Conservation (phyloP, 2,113 vertebrate genomes). For the Ibidorhyncha struthersii region DNA sequence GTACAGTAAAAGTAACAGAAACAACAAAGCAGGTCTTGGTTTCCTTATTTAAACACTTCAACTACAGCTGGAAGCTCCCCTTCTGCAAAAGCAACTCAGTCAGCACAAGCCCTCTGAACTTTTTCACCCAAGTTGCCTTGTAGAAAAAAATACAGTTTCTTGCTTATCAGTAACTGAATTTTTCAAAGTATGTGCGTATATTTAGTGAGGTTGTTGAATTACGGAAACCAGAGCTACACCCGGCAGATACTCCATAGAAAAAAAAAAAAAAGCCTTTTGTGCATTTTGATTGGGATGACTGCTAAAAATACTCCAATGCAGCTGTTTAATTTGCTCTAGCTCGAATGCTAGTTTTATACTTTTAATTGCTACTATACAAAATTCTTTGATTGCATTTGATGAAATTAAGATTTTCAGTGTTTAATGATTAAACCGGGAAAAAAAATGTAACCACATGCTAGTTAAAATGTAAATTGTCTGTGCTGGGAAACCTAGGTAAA, state of each 20-base stretch:
- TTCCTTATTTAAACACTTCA: slow-evolving; percentile 75
- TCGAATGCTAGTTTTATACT: slow-evolving; percentile 61
- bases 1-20: slow-evolving; percentile 55
- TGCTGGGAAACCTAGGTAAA: slow-evolving; percentile 46
- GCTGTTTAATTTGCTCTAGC: slow-evolving; percentile 70
- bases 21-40: slow-evolving; percentile 65
- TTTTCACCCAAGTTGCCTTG: slow-evolving; percentile 9
- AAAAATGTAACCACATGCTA: slow-evolving; percentile 64
- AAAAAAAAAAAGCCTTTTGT: slow-evolving; percentile 46
- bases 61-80: slow-evolving; percentile 60
- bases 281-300: slow-evolving; percentile 67
- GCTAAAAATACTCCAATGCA: slow-evolving; percentile 71
- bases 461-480: slow-evolving; percentile 73
- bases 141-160: neutral
- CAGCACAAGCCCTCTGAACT: slow-evolving; percentile 45
- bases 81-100: slow-evolving; percentile 73
- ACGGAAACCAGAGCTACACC: slow-evolving; percentile 43
- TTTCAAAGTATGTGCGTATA: neutral
- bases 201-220: slow-evolving; percentile 41
- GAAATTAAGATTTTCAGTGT: slow-evolving; percentile 76
- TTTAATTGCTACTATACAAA: slow-evolving; percentile 73
- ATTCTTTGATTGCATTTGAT: slow-evolving; percentile 77
- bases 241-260: slow-evolving; percentile 23
- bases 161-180: slow-evolving; percentile 2
- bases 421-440: slow-evolving; percentile 73